Evolutionary conservation across 2,888 invertebrate genomes (phyloP), one percentile per base, ranked within the genome.

Genomic region (Ormyrus rosae): DNA sequence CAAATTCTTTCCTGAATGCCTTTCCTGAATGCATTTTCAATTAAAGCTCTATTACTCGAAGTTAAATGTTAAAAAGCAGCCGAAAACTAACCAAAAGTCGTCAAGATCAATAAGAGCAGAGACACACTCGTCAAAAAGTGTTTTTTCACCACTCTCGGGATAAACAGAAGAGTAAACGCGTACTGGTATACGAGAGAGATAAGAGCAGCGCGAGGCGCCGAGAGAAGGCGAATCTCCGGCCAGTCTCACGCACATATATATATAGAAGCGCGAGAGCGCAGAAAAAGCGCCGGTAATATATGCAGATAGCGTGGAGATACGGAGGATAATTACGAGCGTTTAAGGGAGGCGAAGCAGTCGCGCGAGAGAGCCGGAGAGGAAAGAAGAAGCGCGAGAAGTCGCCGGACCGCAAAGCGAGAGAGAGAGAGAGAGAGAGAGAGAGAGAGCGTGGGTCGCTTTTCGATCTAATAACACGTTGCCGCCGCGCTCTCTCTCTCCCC

Each of bases 381-480:
- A 19, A 46, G 56, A 19, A 71, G 64, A 50, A 56, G 65, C 19
- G 19, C 50, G 69, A 65, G 65, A 74, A 68, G 75, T 63, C 56
- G 19, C 83, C 74, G 83, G 80, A 84, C 83, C 83, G 83, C 56
- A 75, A 64, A 69, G 83, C 19, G 19, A 19, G 19, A 19, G 19
- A 19, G 19, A 19, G 1, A 19, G 19, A 19, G 19, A 19, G 19
- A 19, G 19, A 19, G 19, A 19, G 19, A 19, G 19, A 19, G 19
- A 19, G 19, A 19, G 82, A 82, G 87, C 87, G 88, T 88, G 87
- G 88, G 88, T 85, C 80, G 87, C 70, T 82, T 19, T 19, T 85
- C 87, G 85, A 86, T 88, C 86, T 88, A 88, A 88, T 88, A 87
- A 88, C 86, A 88, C 84, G 87, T 87, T 87, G 85, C 84, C 81